Evolutionary conservation across 2,888 invertebrate species (phyloP).

Genomic region (Melieria crassipennis): DNA sequence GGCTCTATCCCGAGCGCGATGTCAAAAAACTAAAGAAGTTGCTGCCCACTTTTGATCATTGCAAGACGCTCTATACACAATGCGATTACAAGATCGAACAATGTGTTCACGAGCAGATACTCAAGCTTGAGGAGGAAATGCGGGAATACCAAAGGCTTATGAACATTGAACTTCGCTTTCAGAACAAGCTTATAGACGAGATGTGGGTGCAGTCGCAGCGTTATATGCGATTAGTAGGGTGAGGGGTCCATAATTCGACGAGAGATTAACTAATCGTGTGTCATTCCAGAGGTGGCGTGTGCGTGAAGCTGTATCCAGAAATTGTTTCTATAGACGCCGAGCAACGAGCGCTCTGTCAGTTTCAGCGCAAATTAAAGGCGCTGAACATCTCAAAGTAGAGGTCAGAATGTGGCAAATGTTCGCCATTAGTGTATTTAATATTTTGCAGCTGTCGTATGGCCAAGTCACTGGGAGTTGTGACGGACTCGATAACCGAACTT

Average conservation of each 20-base stretch:
- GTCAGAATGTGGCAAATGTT: not conserved
- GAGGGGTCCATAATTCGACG: not conserved
- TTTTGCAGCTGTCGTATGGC: slow-evolving; percentile 36
- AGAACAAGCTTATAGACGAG: slow-evolving; percentile 32
- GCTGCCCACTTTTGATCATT: slow-evolving; percentile 42
- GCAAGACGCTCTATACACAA: slow-evolving; percentile 49
- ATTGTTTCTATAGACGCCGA: slow-evolving; percentile 51
- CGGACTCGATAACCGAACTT: slow-evolving; percentile 43
- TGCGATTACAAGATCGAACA: slow-evolving; percentile 51
- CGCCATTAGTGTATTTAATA: slow-evolving; percentile 18
- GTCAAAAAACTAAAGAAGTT: slow-evolving; percentile 18
- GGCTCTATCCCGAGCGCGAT: slow-evolving; percentile 31
- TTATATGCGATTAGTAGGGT: slow-evolving; percentile 40
- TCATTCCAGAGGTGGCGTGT: slow-evolving; percentile 41
- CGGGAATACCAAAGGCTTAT: slow-evolving; percentile 36
- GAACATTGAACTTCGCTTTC: slow-evolving; percentile 36
- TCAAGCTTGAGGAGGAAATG: slow-evolving; percentile 46
- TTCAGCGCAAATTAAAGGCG: slow-evolving; percentile 45
- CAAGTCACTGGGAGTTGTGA: slow-evolving; percentile 40
- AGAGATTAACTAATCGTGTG: not conserved
- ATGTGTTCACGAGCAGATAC: slow-evolving; percentile 50
- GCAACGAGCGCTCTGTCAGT: slow-evolving; percentile 44
- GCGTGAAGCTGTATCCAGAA: slow-evolving; percentile 54
- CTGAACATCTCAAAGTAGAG: slow-evolving; percentile 53
- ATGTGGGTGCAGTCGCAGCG: slow-evolving; percentile 42